phyloP scores from a whole-genome alignment of 2,888 invertebrate species.

The Lycaena phlaeas region DNA sequence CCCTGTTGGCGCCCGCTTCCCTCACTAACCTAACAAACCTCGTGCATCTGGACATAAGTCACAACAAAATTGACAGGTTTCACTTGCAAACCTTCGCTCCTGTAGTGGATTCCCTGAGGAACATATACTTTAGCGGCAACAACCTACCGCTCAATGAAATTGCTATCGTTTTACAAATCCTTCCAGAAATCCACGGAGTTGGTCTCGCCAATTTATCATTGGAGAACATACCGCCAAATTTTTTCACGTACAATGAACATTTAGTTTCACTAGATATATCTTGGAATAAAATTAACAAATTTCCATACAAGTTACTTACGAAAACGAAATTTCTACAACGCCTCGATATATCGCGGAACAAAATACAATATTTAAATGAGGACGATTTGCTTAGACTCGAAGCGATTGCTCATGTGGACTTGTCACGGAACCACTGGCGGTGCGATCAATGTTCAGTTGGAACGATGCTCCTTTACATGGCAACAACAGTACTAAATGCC shows the following conservation, averaged over 20 bases:
- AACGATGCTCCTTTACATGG: conserved; percentile 69
- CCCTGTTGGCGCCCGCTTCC: conserved; percentile 81
- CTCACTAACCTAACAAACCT: conserved; percentile 81
- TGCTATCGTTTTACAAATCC: conserved; percentile 69
- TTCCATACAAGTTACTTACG: conserved; percentile 71
- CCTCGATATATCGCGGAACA: conserved; percentile 83
- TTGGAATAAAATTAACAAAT: conserved; percentile 76
- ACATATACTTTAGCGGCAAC: conserved; percentile 81
- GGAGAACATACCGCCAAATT: conserved; percentile 67
- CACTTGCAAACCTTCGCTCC: conserved; percentile 76
- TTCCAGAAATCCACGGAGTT: conserved; percentile 71
- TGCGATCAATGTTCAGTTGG: conserved; percentile 78
- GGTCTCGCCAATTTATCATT: conserved; percentile 75
- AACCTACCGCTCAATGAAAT: conserved; percentile 71
- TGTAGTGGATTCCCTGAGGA: conserved; percentile 74
- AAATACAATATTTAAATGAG: conserved; percentile 76
- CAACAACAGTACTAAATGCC: conserved; percentile 65
- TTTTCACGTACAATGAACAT: conserved; percentile 73
- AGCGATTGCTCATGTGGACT: conserved; percentile 63
- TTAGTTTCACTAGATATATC: conserved; percentile 81
- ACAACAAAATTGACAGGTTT: conserved; percentile 81
- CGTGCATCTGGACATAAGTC: conserved; percentile 80
- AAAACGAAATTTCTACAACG: conserved; percentile 73
- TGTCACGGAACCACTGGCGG: conserved; percentile 78
- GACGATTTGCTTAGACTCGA: conserved; percentile 72